Conservation (phyloP, 2,797 vertebrate genomes). For the Coranthus polyacanthus region DNA sequence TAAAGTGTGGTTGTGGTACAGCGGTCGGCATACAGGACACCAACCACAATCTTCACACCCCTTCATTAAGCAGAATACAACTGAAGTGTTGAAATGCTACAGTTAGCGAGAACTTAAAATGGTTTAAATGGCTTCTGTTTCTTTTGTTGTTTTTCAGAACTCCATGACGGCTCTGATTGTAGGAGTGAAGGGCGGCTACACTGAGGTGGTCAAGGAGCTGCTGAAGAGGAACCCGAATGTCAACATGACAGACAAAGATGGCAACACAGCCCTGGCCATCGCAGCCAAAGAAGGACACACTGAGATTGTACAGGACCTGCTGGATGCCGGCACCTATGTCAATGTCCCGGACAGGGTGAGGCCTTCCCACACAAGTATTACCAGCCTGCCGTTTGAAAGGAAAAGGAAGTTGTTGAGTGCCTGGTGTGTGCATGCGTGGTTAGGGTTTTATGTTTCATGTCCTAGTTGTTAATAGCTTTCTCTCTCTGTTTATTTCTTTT, state of each 20-base stretch:
- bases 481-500: conserved; percentile 16
- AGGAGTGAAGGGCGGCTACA: conserved; percentile 94
- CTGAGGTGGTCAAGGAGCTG: conserved; percentile 95
- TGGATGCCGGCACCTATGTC: conserved; percentile 97
- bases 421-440: not conserved
- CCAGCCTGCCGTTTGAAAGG: conserved; percentile 8
- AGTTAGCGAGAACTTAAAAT: not conserved
- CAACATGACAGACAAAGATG: conserved; percentile 98
- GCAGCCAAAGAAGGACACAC: conserved; percentile 96
- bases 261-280: conserved; percentile 97
- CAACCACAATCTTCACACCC: not conserved
- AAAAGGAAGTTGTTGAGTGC: not conserved
- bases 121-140: conserved; percentile 27
- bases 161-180: conserved; percentile 99
- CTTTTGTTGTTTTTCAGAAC: conserved; percentile 84
- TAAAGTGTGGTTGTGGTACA: no score
- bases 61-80: no score
- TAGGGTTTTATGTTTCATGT: not conserved
- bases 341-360: conserved; percentile 96
- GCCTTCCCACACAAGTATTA: not conserved
- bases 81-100: not conserved
- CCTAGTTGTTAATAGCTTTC: not conserved
- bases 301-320: conserved; percentile 96
- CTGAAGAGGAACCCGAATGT: conserved; percentile 97
- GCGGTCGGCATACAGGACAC: not conserved